These are phyloP conservation scores for Latrodectus hesperus DNA, from an alignment of 2,888 invertebrate species.

Conservation along the genomic window DNA sequence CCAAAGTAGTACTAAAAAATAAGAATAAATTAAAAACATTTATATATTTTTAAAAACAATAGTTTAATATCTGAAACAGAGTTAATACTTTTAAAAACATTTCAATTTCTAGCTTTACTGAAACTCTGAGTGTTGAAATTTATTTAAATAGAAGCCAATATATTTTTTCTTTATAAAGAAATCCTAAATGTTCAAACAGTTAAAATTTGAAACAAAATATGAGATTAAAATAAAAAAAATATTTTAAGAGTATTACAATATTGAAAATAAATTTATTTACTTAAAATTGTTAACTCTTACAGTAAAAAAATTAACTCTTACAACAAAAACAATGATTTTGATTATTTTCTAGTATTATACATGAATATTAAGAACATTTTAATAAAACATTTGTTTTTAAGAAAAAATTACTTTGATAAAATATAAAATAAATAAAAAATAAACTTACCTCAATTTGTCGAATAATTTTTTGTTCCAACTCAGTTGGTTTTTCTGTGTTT, in stretches of 20 bases:
- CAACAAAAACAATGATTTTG: neutral
- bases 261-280: neutral
- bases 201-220: too few relatives aligned
- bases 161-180: too few relatives aligned
- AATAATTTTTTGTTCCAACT: constrained; percentile 57
- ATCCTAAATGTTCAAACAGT: too few relatives aligned
- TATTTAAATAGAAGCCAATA: too few relatives aligned
- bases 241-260: neutral
- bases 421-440: neutral
- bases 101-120: too few relatives aligned
- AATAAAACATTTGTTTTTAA: neutral
- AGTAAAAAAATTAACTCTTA: neutral
- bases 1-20: constrained; percentile 84
- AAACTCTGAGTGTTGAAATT: too few relatives aligned
- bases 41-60: too few relatives aligned
- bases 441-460: constrained; percentile 64
- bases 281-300: neutral
- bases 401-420: neutral
- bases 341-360: neutral
- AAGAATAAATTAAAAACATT: constrained; percentile 1
- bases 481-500: constrained; percentile 17
- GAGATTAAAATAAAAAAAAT: too few relatives aligned
- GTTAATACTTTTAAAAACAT: too few relatives aligned
- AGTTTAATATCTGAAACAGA: too few relatives aligned
- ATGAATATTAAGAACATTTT: neutral